These are phyloP conservation scores for Bujurquina vittata DNA, from an alignment of 2,113 vertebrate genomes.

Conservation along the genomic window DNA sequence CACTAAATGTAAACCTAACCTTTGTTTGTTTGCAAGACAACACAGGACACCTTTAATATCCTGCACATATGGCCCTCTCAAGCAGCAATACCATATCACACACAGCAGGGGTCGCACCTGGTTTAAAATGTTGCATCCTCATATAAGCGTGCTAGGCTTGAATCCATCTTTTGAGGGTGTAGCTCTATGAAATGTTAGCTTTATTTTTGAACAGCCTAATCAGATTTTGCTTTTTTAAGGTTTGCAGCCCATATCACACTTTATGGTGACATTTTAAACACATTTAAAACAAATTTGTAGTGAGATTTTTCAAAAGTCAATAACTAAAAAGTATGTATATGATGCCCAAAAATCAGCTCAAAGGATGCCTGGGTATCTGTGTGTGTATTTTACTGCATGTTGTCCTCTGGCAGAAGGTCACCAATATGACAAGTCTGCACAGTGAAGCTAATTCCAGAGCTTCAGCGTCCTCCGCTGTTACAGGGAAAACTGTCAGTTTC, in stretches of 20 bases:
- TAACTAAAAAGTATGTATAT: background rate
- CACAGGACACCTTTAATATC: background rate
- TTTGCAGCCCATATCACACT: background rate
- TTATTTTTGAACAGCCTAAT: background rate
- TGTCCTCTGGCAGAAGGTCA: slow-evolving; percentile 41
- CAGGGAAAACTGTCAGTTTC: slow-evolving; percentile 58
- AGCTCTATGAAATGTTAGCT: background rate
- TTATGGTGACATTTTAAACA: background rate
- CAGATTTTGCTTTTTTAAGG: background rate
- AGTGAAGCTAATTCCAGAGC: slow-evolving; percentile 69
- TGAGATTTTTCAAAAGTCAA: background rate
- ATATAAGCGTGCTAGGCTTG: background rate
- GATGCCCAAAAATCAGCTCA: background rate
- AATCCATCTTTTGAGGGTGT: background rate
- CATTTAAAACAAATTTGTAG: background rate
- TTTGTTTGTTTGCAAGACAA: background rate
- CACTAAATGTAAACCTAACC: background rate
- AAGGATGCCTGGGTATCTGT: background rate
- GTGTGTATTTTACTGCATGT: slow-evolving; percentile 1
- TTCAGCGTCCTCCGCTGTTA: slow-evolving; percentile 34
- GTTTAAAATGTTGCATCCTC: background rate
- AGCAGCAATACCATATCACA: slow-evolving; percentile 28
- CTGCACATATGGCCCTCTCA: background rate
- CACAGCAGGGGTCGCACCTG: slow-evolving; percentile 72
- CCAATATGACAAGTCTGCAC: slow-evolving; percentile 66